Evolutionary conservation across 1,140 invertebrate species (phyloP).

Genomic region (Drosophila nebulosa): DNA sequence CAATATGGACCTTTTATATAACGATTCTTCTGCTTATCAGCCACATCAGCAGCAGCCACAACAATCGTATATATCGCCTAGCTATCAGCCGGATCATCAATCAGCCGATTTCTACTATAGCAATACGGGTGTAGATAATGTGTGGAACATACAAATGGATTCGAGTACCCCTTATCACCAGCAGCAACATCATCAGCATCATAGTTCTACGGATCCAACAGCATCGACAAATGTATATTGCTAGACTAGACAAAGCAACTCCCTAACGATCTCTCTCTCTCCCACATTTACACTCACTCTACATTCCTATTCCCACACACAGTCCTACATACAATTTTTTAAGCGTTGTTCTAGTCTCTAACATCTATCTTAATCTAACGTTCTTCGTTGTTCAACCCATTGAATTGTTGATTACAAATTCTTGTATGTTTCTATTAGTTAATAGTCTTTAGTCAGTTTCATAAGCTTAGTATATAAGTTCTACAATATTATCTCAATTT

Average conservation of each 20-base stretch:
- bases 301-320: background rate
- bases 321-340: slow-evolving; percentile 14
- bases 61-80: slow-evolving; percentile 5
- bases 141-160: slow-evolving; percentile 76
- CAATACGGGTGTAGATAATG: slow-evolving; percentile 67
- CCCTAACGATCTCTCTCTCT: slow-evolving; percentile 14
- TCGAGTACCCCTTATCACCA: slow-evolving; percentile 22
- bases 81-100: slow-evolving; percentile 30
- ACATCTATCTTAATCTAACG: slow-evolving; percentile 25
- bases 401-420: slow-evolving; percentile 37
- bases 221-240: slow-evolving; percentile 40
- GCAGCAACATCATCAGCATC: background rate
- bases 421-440: slow-evolving; percentile 51
- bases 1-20: slow-evolving; percentile 46
- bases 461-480: background rate
- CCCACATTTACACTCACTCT: background rate
- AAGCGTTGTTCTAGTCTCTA: slow-evolving; percentile 77
- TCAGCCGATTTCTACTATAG: slow-evolving; percentile 70
- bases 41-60: slow-evolving; percentile 29
- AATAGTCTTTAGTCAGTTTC: slow-evolving; percentile 17
- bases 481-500: slow-evolving; percentile 5
- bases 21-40: slow-evolving; percentile 52
- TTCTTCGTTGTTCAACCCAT: slow-evolving; percentile 39
- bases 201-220: too few relatives aligned
- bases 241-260: slow-evolving; percentile 11